Percentiles rank a stretch among this genome's conserved stretches.
Conservation (phyloP, 2,113 vertebrate species). For the Herpailurus yagouaroundi region DNA sequence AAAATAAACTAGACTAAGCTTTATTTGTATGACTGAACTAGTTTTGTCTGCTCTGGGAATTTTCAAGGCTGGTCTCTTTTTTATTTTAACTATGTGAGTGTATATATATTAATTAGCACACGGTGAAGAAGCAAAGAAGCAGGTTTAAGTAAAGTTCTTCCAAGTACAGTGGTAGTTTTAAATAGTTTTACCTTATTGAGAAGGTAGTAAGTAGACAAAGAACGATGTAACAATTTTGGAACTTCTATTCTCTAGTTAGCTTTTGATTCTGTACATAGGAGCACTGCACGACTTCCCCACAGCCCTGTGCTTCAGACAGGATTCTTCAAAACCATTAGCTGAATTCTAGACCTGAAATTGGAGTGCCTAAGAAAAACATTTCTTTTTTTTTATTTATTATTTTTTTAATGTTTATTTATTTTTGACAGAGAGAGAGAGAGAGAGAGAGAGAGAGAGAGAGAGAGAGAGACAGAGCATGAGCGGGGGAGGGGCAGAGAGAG, state of each 20-base stretch:
- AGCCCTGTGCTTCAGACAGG: not conserved
- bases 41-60: not conserved
- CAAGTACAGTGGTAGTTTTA: not conserved
- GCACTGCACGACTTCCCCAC: fast-evolving
- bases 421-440: too few species aligned
- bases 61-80: not conserved
- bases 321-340: not conserved
- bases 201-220: not conserved
- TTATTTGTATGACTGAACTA: not conserved
- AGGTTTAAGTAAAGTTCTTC: not conserved
- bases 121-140: not conserved
- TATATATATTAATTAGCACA: not conserved
- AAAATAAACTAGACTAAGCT: not conserved
- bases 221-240: not conserved
- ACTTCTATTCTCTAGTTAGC: not conserved
- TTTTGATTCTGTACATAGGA: not conserved
- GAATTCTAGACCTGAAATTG: not conserved
- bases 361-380: not conserved
- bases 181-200: not conserved
- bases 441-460: too few species aligned
- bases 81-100: not conserved
- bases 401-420: too few species aligned
- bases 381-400: too few species aligned
- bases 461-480: too few species aligned
- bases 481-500: too few species aligned